Percentiles rank a stretch among this genome's conserved stretches.
These are phyloP conservation scores for Pristis pectinata DNA, from an alignment of 2,797 vertebrate species.

Conservation along the genomic window DNA sequence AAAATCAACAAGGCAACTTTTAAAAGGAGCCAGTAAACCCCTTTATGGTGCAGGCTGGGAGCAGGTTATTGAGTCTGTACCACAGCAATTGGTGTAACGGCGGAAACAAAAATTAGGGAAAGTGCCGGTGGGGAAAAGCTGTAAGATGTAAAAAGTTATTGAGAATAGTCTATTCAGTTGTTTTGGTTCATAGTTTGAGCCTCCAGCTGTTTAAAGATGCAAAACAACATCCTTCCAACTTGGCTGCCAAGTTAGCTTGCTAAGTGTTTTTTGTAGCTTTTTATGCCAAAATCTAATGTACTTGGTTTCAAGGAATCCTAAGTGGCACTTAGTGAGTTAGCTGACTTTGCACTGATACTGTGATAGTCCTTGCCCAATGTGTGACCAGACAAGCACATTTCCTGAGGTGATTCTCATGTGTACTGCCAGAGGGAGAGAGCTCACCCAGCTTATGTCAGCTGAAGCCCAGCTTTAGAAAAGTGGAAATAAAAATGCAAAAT, in stretches of 20 bases:
- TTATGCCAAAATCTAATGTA: neutral
- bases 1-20: neutral
- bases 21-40: neutral
- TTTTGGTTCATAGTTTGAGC: neutral
- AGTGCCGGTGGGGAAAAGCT: neutral
- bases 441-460: no score
- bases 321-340: neutral
- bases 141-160: neutral
- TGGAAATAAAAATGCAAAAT: neutral
- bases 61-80: neutral
- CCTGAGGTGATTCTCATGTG: no score
- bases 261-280: neutral
- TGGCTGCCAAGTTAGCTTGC: conserved; percentile 10
- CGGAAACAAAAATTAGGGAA: neutral
- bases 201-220: neutral
- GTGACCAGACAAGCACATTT: neutral
- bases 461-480: neutral
- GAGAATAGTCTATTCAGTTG: neutral
- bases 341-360: neutral
- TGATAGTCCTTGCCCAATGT: neutral
- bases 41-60: neutral
- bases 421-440: neutral
- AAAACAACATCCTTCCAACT: neutral
- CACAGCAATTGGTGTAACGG: neutral
- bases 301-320: neutral